phyloP scores from a whole-genome alignment of 2,113 vertebrate species.

The Ginglymostoma cirratum region DNA sequence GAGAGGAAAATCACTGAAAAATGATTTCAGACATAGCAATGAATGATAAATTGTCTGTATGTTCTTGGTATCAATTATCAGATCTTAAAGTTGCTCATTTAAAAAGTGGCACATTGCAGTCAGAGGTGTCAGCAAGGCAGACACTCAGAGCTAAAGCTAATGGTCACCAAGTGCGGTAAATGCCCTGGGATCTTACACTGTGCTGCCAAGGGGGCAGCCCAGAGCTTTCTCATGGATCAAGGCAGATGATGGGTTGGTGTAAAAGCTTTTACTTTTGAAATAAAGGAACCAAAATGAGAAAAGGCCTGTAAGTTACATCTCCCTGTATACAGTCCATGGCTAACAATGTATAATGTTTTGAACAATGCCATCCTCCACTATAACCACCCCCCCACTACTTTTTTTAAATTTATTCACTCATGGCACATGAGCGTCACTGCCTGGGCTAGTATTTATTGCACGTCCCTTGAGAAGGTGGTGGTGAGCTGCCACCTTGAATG shows the following conservation, averaged over 20 bases:
- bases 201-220: not conserved
- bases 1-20: not conserved
- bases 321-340: not conserved
- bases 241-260: not conserved
- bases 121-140: not conserved
- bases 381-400: too few relatives aligned
- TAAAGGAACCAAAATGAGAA: not conserved
- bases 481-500: too few relatives aligned
- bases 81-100: not conserved
- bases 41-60: not conserved
- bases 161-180: not conserved
- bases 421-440: too few relatives aligned
- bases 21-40: not conserved
- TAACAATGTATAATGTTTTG: not conserved
- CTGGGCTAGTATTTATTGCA: too few relatives aligned
- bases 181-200: not conserved
- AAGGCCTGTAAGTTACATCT: not conserved
- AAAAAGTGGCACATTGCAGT: not conserved
- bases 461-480: too few relatives aligned
- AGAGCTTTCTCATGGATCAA: not conserved
- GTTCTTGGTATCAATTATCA: not conserved
- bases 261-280: not conserved
- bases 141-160: not conserved
- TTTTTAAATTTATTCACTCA: too few relatives aligned
- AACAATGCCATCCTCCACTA: not conserved